These are phyloP conservation scores for Thera obeliscata DNA, from an alignment of 2,888 invertebrate genomes.

Conservation along the genomic window DNA sequence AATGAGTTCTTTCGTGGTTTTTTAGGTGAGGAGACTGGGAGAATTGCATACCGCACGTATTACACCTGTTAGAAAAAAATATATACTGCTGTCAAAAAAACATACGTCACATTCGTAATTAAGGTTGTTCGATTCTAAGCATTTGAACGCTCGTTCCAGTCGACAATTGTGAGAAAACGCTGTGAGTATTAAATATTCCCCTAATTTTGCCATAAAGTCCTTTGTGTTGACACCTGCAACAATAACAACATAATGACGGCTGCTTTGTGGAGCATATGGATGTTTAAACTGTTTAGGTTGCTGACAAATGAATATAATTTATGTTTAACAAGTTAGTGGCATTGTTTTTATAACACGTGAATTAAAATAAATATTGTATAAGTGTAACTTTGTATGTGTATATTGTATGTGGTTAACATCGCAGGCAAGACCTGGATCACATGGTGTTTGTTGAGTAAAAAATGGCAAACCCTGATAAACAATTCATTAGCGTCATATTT, in stretches of 20 bases:
- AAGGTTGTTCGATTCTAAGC: too few relatives aligned
- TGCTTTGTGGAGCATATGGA: conserved; percentile 2
- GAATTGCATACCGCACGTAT: conserved; percentile 95
- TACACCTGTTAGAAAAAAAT: conserved; percentile 84
- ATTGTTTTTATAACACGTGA: too few relatives aligned
- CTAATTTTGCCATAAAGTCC: conserved; percentile 89
- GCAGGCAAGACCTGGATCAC: conserved; percentile 5
- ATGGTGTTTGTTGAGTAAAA: conserved; percentile 38
- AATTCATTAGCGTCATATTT: conserved; percentile 42
- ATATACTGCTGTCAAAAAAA: background rate
- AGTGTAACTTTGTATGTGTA: too few relatives aligned
- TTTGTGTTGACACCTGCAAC: conserved; percentile 79
- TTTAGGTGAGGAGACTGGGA: conserved; percentile 95
- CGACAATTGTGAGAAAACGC: conserved; percentile 88
- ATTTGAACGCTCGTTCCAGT: conserved; percentile 91
- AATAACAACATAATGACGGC: conserved; percentile 44
- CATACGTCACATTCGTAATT: background rate
- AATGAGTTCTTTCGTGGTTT: conserved; percentile 94
- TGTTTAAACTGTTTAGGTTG: conserved; percentile 4
- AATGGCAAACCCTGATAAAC: conserved; percentile 35
- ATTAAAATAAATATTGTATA: too few relatives aligned
- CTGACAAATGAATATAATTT: too few relatives aligned
- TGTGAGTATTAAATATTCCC: conserved; percentile 90
- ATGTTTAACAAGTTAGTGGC: too few relatives aligned
- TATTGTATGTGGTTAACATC: too few relatives aligned